Evolutionary conservation across 1,140 invertebrate species (phyloP).

Genomic region (Drosophila suzukii): DNA sequence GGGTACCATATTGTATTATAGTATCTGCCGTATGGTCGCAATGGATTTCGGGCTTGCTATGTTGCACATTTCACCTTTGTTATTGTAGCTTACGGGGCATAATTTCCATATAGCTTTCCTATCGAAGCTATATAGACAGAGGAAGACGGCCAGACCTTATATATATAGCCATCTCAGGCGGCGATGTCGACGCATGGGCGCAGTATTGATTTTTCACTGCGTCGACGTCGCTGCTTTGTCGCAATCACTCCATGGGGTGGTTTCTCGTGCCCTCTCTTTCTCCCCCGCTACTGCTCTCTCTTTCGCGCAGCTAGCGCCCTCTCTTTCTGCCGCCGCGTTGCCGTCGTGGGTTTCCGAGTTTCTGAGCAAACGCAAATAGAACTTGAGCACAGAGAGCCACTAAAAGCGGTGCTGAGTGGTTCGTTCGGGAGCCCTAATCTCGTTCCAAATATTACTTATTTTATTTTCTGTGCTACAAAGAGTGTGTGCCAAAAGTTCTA

Average conservation of each 20-base stretch:
- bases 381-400: conserved; percentile 59
- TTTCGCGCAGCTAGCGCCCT: conserved; percentile 11
- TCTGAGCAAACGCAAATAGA: conserved; percentile 82
- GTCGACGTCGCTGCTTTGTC: conserved; percentile 68
- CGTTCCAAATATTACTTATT: conserved; percentile 1
- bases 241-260: conserved; percentile 80
- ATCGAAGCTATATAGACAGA: neutral
- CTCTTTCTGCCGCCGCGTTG: conserved; percentile 32
- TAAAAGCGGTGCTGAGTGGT: conserved; percentile 41
- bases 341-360: conserved; percentile 53
- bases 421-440: conserved; percentile 13
- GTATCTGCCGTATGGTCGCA: neutral
- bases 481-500: conserved; percentile 7
- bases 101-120: neutral
- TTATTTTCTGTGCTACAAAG: conserved; percentile 2
- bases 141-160: neutral
- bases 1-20: neutral
- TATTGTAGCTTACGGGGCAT: too few species aligned
- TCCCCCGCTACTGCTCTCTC: conserved; percentile 20
- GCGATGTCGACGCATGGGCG: conserved; percentile 79
- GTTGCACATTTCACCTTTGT: neutral
- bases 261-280: conserved; percentile 49
- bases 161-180: conserved; percentile 36
- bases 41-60: neutral
- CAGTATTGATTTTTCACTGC: conserved; percentile 84